Percentiles rank a stretch among this genome's conserved stretches.
Conservation (phyloP, 2,888 invertebrate species). For the Apodemia hepburni region DNA sequence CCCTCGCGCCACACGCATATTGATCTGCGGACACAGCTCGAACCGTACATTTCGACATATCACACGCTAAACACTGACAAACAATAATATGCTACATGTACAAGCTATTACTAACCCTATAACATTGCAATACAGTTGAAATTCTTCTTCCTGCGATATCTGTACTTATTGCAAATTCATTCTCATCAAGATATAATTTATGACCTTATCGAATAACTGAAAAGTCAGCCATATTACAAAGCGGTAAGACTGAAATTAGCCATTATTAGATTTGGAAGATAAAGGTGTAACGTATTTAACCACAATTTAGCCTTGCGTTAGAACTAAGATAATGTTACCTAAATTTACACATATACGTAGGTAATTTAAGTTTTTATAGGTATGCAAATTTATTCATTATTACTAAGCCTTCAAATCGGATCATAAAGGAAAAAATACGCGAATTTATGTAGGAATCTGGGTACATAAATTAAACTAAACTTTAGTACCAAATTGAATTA, state of each 20-base stretch:
- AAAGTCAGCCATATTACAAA: conserved; percentile 15
- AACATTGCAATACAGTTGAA: accelerated
- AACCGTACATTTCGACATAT: conserved; percentile 79
- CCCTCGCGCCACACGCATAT: conserved; percentile 77
- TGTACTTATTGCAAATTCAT: conserved; percentile 39
- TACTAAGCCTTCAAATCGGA: too few relatives aligned
- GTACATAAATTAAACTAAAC: too few relatives aligned
- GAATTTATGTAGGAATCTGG: not conserved
- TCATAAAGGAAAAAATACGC: too few relatives aligned
- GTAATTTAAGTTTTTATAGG: not conserved
- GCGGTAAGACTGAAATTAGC: not conserved
- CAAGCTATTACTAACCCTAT: conserved; percentile 40
- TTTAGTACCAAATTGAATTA: too few relatives aligned
- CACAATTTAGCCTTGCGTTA: conserved; percentile 10
- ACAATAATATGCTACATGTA: conserved; percentile 61
- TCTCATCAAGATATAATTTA: conserved; percentile 30
- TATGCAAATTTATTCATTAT: not conserved
- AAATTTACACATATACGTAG: not conserved
- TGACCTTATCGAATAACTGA: conserved; percentile 34
- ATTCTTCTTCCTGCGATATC: conserved; percentile 24
- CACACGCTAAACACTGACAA: conserved; percentile 76
- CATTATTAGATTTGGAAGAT: not conserved
- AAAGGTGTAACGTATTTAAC: conserved; percentile 12
- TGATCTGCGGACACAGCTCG: conserved; percentile 77
- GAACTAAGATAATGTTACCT: conserved; percentile 1